phyloP scores from a whole-genome alignment of 2,888 invertebrate species.

The Sacculina carcini region DNA sequence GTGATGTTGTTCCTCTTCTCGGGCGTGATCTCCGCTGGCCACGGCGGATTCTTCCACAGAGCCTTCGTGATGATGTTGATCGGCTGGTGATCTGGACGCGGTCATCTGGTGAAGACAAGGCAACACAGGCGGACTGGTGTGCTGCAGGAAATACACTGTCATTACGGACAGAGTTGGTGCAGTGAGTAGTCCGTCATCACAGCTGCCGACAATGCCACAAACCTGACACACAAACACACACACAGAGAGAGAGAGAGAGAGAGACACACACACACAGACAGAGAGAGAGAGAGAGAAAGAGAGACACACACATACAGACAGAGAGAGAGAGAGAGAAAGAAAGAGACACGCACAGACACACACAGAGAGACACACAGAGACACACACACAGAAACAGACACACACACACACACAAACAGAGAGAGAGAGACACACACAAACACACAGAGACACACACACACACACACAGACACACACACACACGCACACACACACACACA shows the following conservation, averaged over 20 bases:
- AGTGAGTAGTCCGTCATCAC: no score
- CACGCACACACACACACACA: not conserved
- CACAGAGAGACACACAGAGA: not conserved
- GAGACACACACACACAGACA: not conserved
- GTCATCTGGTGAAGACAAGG: no score
- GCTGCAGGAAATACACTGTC: no score
- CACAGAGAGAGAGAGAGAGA: not conserved
- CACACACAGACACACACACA: not conserved
- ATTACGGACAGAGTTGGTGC: no score
- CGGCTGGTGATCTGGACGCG: no score
- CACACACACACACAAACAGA: not conserved
- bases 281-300: not conserved
- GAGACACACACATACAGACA: not conserved
- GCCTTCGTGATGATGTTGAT: no score
- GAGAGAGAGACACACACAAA: not conserved
- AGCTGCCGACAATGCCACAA: not conserved
- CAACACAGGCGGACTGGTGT: no score
- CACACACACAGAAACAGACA: not conserved
- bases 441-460: not conserved
- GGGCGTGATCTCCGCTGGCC: no score
- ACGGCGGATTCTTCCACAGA: no score
- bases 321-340: not conserved
- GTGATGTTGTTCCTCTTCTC: no score
- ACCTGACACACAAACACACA: not conserved
- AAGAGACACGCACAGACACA: not conserved